Base-by-base conservation (phyloP, 2,888 invertebrate species). In the Heliconius sara region DNA sequence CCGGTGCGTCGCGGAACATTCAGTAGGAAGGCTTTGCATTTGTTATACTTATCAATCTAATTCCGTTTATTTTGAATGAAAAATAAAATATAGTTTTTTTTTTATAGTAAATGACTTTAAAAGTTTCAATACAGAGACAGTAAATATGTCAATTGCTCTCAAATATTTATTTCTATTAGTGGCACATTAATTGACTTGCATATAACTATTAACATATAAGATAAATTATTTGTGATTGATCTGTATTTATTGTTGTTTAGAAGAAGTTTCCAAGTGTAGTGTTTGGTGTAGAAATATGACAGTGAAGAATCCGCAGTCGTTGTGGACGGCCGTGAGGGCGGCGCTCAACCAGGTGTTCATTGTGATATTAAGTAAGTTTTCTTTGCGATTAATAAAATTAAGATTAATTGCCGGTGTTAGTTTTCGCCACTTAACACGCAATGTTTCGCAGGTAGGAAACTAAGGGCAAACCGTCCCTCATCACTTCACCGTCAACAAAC, bases 281-380 rank as follows among this genome's bases (percentile, higher is more conserved):
- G 73, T 30, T 25, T 30, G 60, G 34, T 25, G 68, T 47, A 47
- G 47, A 47, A 16, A 47, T 6, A 80, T 80, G 80, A 74, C 74
- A 3, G 76, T 79, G n/a, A 78, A 72, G 67, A 76, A 19, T 22
- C 34, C 34, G 16, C 30, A 71, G 71, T 52, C 57, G 43, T 66
- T 73, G 76, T 71, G 81, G 78, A 76, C 80, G 25, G 67, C 76
- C 3, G 81, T 81, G 39, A 84, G 83, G 57, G 84, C 84, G 13
- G 82, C 83, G 43, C 71, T 81, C 70, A 80, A 82, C 39, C 88
- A 88, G 81, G 79, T 85, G 34, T 79, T 87, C 43, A 81, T 87
- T 79, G 87, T 88, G 9, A 78, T 87, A 52, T 81, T 88, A 25
- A 86, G 88, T 88, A 76, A 88, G 88, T 85, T 16, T 39, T 2